Conservation (phyloP, 2,113 vertebrate genomes). For the Grammomys surdaster region DNA sequence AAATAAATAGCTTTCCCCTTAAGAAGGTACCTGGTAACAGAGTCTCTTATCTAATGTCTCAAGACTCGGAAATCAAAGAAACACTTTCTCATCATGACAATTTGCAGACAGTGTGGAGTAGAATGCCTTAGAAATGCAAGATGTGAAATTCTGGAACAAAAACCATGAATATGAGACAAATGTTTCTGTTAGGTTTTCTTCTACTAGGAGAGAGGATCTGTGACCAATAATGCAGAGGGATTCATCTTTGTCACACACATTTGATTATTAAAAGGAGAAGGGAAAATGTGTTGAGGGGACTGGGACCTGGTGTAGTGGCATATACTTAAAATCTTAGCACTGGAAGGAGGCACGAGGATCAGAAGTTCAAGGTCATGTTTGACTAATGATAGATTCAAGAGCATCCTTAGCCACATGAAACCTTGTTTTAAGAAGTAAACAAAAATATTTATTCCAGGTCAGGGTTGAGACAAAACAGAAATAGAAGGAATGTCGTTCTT, state of each 20-base stretch:
- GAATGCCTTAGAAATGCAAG: background rate
- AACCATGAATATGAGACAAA: background rate
- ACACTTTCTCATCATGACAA: background rate
- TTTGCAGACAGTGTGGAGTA: background rate
- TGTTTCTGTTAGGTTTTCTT: background rate
- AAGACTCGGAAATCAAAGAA: background rate
- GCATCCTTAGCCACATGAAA: background rate
- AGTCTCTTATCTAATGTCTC: background rate
- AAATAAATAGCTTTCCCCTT: constrained; percentile 1
- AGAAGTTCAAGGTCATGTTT: background rate
- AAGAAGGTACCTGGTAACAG: background rate
- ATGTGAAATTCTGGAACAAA: constrained; percentile 4
- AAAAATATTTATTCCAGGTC: background rate
- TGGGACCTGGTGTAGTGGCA: background rate
- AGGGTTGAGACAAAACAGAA: background rate
- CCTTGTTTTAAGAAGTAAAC: too few relatives aligned
- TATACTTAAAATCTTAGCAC: background rate
- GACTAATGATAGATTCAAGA: background rate
- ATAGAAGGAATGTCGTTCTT: background rate
- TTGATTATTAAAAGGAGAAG: background rate
- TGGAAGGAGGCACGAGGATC: background rate
- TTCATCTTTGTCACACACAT: background rate
- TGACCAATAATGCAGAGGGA: background rate
- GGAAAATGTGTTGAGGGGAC: background rate
- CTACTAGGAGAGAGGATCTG: background rate